These are phyloP conservation scores for Prunella fulvescens DNA, from an alignment of 2,113 vertebrate genomes.

Conservation along the genomic window DNA sequence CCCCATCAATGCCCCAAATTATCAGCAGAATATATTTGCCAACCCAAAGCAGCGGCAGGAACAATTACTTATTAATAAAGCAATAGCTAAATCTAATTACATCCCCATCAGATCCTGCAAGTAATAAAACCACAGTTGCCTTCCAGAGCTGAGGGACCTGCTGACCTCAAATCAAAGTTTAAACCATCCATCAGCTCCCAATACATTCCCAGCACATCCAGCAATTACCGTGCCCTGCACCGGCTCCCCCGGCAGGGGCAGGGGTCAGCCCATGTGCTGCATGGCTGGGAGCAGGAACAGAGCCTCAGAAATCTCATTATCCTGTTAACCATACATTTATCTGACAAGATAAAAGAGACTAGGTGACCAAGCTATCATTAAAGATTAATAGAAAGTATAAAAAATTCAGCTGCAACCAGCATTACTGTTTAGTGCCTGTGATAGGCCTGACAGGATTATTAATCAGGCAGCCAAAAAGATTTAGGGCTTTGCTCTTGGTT, in stretches of 20 bases:
- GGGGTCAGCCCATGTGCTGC: slow-evolving; percentile 54
- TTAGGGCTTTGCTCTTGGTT: slow-evolving; percentile 79
- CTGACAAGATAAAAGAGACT: slow-evolving; percentile 89
- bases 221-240: slow-evolving; percentile 71
- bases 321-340: slow-evolving; percentile 93
- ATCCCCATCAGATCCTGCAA: slow-evolving; percentile 72
- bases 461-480: slow-evolving; percentile 85
- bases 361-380: slow-evolving; percentile 86
- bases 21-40: slow-evolving; percentile 66
- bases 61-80: slow-evolving; percentile 81
- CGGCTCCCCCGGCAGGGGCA: slow-evolving; percentile 61
- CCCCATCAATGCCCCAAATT: slow-evolving; percentile 58
- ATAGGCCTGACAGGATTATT: slow-evolving; percentile 89
- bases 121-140: slow-evolving; percentile 73
- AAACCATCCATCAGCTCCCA: slow-evolving; percentile 72
- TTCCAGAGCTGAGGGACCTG: slow-evolving; percentile 66
- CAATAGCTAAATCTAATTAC: slow-evolving; percentile 80
- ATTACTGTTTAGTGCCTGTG: slow-evolving; percentile 86
- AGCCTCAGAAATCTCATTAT: slow-evolving; percentile 87
- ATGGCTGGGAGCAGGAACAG: slow-evolving; percentile 69
- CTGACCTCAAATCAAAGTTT: slow-evolving; percentile 73
- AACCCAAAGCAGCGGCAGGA: slow-evolving; percentile 47
- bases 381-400: slow-evolving; percentile 89
- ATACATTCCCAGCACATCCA: slow-evolving; percentile 64
- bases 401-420: slow-evolving; percentile 82